Conservation (phyloP, 1,140 invertebrate genomes). For the Bombus fervidus region DNA sequence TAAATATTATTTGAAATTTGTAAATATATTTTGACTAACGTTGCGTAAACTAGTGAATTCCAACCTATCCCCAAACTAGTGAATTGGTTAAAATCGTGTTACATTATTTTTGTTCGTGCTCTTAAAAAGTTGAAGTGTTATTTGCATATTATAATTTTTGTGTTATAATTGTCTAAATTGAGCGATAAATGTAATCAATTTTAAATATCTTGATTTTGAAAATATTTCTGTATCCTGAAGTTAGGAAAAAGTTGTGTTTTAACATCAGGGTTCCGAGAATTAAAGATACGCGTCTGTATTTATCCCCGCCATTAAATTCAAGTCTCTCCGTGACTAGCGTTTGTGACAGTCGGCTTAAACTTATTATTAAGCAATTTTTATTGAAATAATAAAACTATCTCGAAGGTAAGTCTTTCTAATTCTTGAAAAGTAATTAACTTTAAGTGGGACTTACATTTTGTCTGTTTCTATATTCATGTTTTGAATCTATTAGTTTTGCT, state of each 20-base stretch:
- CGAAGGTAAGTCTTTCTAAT: conserved; percentile 47
- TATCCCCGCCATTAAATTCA: conserved; percentile 49
- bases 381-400: conserved; percentile 26
- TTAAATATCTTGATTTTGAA: not conserved
- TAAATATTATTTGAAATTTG: not conserved
- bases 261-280: not conserved
- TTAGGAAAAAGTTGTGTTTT: not conserved
- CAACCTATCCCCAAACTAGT: not conserved
- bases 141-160: not conserved
- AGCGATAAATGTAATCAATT: too few species aligned
- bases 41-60: not conserved
- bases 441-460: not conserved
- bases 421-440: conserved; percentile 18
- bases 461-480: not conserved
- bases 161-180: too few species aligned
- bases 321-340: conserved; percentile 68
- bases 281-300: not conserved
- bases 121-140: not conserved
- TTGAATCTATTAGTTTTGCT: conserved; percentile 63
- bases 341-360: conserved; percentile 65
- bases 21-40: not conserved
- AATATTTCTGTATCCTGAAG: not conserved
- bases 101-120: not conserved
- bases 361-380: conserved; percentile 35
- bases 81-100: not conserved